phyloP scores from a whole-genome alignment of 2,113 vertebrate genomes.

The Scomber scombrus region DNA sequence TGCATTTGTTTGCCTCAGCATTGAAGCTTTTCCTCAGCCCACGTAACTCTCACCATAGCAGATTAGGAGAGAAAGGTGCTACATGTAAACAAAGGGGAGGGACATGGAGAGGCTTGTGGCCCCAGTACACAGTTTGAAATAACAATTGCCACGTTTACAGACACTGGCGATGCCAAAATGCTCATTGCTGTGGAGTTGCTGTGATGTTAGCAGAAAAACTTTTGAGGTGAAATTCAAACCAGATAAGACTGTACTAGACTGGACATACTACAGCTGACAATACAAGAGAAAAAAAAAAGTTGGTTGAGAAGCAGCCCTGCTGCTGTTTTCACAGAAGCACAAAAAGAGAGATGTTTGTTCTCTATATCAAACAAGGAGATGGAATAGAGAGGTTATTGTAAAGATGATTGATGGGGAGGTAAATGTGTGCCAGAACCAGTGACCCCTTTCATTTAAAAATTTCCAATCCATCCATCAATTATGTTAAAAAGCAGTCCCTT shows the following conservation, averaged over 20 bases:
- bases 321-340: background rate
- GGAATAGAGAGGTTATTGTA: background rate
- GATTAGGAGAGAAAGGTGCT: slow-evolving; percentile 51
- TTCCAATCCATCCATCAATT: slow-evolving; percentile 11
- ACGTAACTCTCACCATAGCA: slow-evolving; percentile 50
- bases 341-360: background rate
- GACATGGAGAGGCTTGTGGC: slow-evolving; percentile 43
- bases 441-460: background rate
- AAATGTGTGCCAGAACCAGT: background rate
- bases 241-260: background rate
- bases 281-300: background rate
- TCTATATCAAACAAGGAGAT: background rate
- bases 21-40: slow-evolving; percentile 38
- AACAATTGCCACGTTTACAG: slow-evolving; percentile 31
- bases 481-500: background rate
- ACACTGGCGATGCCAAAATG: slow-evolving; percentile 12
- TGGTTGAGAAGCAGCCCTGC: background rate
- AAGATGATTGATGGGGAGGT: slow-evolving; percentile 20
- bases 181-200: background rate
- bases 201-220: background rate
- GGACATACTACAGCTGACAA: background rate
- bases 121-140: slow-evolving; percentile 27
- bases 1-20: slow-evolving; percentile 46
- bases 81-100: slow-evolving; percentile 53
- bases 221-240: background rate